phyloP scores from a whole-genome alignment of 2,888 invertebrate genomes.

The Cecidostiba fungosa region DNA sequence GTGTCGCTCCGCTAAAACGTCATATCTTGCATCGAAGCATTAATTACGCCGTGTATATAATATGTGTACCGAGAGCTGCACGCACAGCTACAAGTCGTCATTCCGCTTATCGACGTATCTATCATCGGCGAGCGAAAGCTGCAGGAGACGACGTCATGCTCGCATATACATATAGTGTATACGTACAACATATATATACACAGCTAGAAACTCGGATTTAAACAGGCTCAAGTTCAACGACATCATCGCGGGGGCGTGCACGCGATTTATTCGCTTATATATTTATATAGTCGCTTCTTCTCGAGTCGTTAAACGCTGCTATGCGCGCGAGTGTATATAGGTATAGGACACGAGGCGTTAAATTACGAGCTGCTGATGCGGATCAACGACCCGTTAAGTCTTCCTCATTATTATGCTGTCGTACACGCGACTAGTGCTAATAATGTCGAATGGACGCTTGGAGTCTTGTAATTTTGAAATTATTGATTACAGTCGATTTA shows the following conservation, averaged over 20 bases:
- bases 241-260: constrained; percentile 32
- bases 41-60: not conserved
- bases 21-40: not conserved
- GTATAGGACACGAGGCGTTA: not conserved
- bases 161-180: not conserved
- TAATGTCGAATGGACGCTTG: not conserved
- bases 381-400: not conserved
- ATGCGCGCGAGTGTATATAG: not conserved
- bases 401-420: not conserved
- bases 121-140: not conserved
- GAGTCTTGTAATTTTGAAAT: not conserved
- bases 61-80: not conserved
- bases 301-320: not conserved
- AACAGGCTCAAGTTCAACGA: constrained; percentile 35
- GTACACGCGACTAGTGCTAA: not conserved
- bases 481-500: not conserved
- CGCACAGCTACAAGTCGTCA: not conserved
- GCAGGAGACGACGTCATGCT: not conserved
- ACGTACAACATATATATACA: not conserved
- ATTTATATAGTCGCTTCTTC: not conserved
- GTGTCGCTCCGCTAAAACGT: not conserved
- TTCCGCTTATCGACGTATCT: not conserved
- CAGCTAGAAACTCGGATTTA: constrained; percentile 1
- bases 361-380: not conserved
- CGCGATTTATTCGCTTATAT: constrained; percentile 42